Conservation (phyloP, 2,113 vertebrate genomes). For the Campylomormyrus tamandua region DNA sequence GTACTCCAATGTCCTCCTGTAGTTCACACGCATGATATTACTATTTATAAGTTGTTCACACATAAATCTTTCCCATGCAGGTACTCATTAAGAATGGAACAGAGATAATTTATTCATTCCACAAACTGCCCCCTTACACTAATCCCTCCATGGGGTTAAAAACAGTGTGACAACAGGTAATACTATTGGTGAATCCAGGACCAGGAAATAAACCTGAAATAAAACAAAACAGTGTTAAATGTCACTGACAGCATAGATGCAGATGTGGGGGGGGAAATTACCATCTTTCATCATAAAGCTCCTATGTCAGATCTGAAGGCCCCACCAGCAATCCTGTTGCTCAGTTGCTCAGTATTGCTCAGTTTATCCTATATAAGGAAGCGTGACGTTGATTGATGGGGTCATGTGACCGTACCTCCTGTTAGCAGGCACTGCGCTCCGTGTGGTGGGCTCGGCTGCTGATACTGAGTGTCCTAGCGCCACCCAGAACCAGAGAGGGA, state of each 20-base stretch:
- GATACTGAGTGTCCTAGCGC: not conserved
- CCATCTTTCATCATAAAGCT: not conserved
- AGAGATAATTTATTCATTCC: not conserved
- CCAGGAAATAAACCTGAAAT: not conserved
- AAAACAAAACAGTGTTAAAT: not conserved
- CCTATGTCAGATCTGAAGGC: conserved; percentile 1
- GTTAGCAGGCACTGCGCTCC: conserved; percentile 19
- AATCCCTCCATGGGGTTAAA: not conserved
- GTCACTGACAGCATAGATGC: not conserved
- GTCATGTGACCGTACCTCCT: conserved; percentile 28
- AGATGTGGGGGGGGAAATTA: not conserved
- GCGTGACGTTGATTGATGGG: conserved; percentile 15
- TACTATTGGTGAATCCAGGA: not conserved
- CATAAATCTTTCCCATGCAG: not conserved
- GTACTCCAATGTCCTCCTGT: not conserved
- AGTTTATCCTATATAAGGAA: not conserved
- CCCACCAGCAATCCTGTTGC: not conserved
- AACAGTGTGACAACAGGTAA: not conserved
- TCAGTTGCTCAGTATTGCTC: no score
- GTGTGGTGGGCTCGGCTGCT: not conserved
- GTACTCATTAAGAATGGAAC: not conserved
- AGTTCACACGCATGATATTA: not conserved
- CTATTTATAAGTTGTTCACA: not conserved
- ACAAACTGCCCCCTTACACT: not conserved
- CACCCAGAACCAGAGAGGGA: not conserved